Evolutionary conservation across 2,797 vertebrate species (phyloP).

Genomic region (Microtus obscurus): DNA sequence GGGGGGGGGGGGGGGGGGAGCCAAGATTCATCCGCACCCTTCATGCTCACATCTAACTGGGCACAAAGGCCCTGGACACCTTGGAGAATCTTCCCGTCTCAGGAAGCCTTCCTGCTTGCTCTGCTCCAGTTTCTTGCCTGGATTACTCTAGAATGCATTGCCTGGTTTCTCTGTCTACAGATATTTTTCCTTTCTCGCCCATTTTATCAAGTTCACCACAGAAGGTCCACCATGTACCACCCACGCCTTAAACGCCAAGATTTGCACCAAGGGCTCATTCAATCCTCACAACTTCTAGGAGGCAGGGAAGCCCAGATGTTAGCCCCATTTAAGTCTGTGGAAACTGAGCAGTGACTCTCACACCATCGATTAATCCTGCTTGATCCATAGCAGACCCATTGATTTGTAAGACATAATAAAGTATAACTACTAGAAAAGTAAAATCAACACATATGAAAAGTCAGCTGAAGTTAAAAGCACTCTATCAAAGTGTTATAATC

Average conservation of each 20-base stretch:
- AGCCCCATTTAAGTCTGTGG: too few species aligned
- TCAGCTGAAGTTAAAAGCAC: background rate
- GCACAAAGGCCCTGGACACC: background rate
- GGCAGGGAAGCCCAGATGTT: too few species aligned
- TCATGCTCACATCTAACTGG: background rate
- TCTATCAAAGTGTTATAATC: background rate
- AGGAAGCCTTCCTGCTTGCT: background rate
- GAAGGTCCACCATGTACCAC: background rate
- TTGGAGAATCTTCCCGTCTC: background rate
- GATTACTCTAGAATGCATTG: background rate
- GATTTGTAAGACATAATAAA: background rate
- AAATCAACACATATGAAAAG: background rate
- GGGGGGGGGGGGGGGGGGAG: too few species aligned
- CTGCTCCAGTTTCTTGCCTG: background rate
- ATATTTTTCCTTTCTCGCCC: background rate
- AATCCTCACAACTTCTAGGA: background rate
- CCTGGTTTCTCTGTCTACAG: background rate
- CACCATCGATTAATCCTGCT: background rate
- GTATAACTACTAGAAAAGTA: background rate
- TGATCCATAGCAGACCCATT: background rate
- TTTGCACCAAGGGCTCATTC: background rate
- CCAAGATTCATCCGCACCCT: background rate
- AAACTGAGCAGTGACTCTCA: background rate
- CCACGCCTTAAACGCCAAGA: background rate
- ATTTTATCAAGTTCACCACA: background rate